Percentiles rank a stretch among this genome's conserved stretches.
Conservation (phyloP, 2,113 vertebrate species). For the Rhabdornis inornatus region DNA sequence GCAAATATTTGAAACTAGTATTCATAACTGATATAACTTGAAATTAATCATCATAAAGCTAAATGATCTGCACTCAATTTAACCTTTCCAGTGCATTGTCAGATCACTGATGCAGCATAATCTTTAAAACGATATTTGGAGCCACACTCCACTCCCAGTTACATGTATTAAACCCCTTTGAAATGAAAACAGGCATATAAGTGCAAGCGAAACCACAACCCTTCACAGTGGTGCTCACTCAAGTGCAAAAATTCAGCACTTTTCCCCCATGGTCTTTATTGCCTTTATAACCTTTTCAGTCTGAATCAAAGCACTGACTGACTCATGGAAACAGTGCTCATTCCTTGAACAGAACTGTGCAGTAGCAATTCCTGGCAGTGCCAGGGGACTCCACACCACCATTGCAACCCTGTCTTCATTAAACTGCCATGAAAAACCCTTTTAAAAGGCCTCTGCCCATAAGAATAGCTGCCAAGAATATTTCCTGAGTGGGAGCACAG, state of each 20-base stretch:
- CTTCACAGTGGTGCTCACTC: background rate
- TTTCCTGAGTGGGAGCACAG: background rate
- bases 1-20: background rate
- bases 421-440: background rate
- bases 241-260: background rate
- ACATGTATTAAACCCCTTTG: background rate
- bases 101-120: background rate
- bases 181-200: conserved; percentile 8
- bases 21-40: background rate
- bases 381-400: background rate
- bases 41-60: conserved; percentile 20
- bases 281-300: conserved; percentile 4
- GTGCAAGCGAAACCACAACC: background rate
- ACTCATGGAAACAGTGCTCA: background rate
- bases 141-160: background rate
- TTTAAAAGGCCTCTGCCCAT: background rate
- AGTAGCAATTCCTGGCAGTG: background rate
- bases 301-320: background rate
- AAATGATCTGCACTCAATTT: background rate
- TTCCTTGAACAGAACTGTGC: background rate
- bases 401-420: background rate
- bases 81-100: background rate
- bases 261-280: background rate
- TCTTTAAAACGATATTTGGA: background rate
- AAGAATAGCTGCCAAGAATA: background rate